Evolutionary conservation across 1,140 invertebrate species (phyloP).

Genomic region (Drosophila insularis): DNA sequence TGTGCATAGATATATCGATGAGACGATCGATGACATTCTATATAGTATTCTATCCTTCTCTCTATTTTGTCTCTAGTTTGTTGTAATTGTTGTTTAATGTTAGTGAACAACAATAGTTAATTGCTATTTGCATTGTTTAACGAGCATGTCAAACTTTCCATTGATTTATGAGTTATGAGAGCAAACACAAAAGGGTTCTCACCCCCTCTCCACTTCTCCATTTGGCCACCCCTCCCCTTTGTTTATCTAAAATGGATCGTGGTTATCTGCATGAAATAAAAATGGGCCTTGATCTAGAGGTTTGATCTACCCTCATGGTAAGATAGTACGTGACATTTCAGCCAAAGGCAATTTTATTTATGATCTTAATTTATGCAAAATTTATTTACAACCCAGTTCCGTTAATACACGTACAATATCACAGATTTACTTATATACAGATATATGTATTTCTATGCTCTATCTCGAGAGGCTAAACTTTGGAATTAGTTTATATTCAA

Average conservation of each 20-base stretch:
- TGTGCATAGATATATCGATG: too few relatives aligned
- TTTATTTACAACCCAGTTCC: constrained; percentile 62
- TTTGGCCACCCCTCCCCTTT: too few relatives aligned
- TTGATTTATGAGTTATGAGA: constrained; percentile 44
- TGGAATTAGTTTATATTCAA: constrained; percentile 55
- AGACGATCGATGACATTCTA: too few relatives aligned
- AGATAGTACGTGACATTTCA: constrained; percentile 68
- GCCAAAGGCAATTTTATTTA: constrained; percentile 45
- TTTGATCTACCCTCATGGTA: constrained; percentile 70
- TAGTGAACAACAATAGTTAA: constrained; percentile 10
- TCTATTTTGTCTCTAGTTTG: neutral
- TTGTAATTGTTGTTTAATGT: constrained; percentile 10
- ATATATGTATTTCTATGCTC: constrained; percentile 18
- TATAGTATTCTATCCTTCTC: too few relatives aligned
- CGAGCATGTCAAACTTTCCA: constrained; percentile 45
- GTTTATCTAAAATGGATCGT: neutral
- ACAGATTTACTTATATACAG: neutral
- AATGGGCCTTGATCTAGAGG: constrained; percentile 41
- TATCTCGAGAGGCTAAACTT: constrained; percentile 35
- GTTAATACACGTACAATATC: constrained; percentile 6
- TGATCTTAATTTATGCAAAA: constrained; percentile 73
- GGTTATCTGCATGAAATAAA: constrained; percentile 19
- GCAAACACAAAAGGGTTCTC: neutral
- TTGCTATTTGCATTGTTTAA: constrained; percentile 52
- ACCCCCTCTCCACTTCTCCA: neutral